Conservation (phyloP, 2,888 invertebrate genomes). For the Eledone cirrhosa region DNA sequence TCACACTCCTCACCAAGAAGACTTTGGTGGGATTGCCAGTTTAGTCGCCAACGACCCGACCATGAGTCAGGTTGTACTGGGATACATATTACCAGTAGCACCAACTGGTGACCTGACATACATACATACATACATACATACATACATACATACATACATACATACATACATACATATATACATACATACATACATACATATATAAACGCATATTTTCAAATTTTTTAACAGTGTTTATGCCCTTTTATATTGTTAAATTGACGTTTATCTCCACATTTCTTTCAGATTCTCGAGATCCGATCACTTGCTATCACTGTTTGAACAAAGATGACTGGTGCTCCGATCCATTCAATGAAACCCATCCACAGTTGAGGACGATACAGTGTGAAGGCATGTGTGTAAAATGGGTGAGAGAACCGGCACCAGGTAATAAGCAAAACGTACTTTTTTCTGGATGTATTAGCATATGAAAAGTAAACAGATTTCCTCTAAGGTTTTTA, state of each 20-base stretch:
- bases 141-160: background rate
- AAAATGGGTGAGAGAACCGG: conserved; percentile 53
- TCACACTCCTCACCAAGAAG: too few species aligned
- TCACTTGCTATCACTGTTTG: conserved; percentile 44
- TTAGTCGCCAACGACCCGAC: too few species aligned
- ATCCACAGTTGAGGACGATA: conserved; percentile 41
- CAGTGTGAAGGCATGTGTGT: conserved; percentile 51
- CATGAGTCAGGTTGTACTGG: too few species aligned
- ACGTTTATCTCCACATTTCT: background rate
- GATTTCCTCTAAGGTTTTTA: too few species aligned
- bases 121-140: background rate
- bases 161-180: background rate
- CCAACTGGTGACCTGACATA: too few species aligned
- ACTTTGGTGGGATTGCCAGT: too few species aligned
- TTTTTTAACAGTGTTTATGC: too few species aligned
- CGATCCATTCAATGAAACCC: conserved; percentile 53
- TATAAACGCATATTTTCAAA: too few species aligned
- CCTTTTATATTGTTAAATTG: background rate
- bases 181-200: background rate
- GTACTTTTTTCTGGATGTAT: too few species aligned
- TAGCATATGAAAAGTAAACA: too few species aligned
- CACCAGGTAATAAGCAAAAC: conserved; percentile 41
- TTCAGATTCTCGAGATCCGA: conserved; percentile 31
- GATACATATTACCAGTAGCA: too few species aligned
- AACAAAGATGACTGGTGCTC: conserved; percentile 45